These are phyloP conservation scores for Bombus picipes DNA, from an alignment of 1,140 invertebrate genomes.

Conservation along the genomic window DNA sequence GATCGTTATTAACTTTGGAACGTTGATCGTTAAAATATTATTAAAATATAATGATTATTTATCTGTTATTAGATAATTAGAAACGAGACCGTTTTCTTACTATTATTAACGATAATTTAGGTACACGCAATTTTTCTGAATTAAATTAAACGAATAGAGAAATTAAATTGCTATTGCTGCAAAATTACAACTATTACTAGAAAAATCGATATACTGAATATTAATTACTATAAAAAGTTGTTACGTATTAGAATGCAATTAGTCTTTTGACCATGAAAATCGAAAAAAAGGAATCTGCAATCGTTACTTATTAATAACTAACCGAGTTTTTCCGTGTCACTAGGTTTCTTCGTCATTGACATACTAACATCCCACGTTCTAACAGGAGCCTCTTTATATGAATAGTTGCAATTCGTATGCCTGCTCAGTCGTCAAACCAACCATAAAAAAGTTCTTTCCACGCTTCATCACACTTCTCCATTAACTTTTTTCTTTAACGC, in stretches of 20 bases:
- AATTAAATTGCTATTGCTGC: neutral
- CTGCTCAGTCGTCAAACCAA: neutral
- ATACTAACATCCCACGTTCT: slow-evolving; percentile 6
- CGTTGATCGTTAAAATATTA: too few species aligned
- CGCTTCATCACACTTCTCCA: neutral
- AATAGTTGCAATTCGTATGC: neutral
- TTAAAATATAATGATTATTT: too few species aligned
- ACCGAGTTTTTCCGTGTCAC: neutral
- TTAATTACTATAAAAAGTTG: neutral
- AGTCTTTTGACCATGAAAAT: neutral
- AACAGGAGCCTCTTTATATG: neutral
- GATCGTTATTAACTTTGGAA: neutral
- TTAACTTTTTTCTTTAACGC: neutral
- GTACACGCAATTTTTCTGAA: too few species aligned
- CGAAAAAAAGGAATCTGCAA: neutral
- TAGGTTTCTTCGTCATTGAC: slow-evolving; percentile 6
- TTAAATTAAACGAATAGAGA: neutral
- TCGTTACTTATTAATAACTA: neutral
- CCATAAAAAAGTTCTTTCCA: neutral
- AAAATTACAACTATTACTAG: neutral
- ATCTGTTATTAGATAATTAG: too few species aligned
- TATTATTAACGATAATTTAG: too few species aligned
- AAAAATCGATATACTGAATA: neutral
- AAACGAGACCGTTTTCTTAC: too few species aligned
- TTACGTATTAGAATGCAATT: neutral